These are phyloP conservation scores for Axinella damicornis DNA, from an alignment of 37 sponge, comb jelly and placozoan genomes.

Conservation along the genomic window DNA sequence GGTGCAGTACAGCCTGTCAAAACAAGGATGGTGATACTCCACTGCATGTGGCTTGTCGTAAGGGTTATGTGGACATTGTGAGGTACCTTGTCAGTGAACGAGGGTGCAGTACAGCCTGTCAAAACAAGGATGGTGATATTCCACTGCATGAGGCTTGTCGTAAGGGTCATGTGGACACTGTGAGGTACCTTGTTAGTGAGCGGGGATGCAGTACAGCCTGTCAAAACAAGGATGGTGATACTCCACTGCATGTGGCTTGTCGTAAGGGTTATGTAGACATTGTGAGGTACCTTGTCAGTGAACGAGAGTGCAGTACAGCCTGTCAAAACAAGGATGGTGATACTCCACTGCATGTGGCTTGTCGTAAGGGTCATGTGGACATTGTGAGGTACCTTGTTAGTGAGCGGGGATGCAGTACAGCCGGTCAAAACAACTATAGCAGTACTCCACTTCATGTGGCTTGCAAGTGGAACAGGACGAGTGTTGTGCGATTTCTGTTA, in stretches of 20 bases:
- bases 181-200: neutral
- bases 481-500: neutral
- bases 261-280: too few relatives aligned
- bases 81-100: neutral
- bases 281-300: too few relatives aligned
- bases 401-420: too few relatives aligned
- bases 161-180: neutral
- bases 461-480: neutral
- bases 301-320: too few relatives aligned
- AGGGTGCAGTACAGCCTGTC: neutral
- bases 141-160: constrained; percentile 13
- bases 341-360: too few relatives aligned
- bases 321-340: too few relatives aligned
- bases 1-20: too few relatives aligned
- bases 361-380: too few relatives aligned
- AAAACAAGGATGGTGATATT: neutral
- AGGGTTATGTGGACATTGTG: neutral
- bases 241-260: too few relatives aligned
- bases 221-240: too few relatives aligned
- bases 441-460: constrained; percentile 12
- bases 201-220: neutral
- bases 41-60: constrained; percentile 16
- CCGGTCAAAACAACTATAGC: too few relatives aligned
- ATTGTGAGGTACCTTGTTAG: too few relatives aligned
- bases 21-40: constrained; percentile 19